Base-by-base conservation (phyloP, 2,888 invertebrate species). In the Orthosia incerta region DNA sequence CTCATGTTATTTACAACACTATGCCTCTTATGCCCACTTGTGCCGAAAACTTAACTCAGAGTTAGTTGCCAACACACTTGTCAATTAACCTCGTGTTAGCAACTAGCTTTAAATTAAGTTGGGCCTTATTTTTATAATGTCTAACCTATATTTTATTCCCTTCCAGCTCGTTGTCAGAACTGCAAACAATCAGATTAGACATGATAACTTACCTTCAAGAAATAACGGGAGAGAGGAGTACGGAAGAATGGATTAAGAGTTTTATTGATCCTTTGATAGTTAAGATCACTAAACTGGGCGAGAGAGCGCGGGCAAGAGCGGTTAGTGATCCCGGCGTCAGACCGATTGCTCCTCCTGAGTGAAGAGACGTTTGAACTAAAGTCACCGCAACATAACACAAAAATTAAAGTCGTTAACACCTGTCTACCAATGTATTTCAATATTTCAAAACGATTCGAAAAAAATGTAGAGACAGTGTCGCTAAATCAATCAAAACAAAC, bases 201-300 rank as follows among this genome's bases (percentile, higher is more conserved):
- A 84, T 97, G 64, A 94, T 94, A n/a, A 87, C 90, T 0, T 94
- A 96, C 66, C 94, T 98, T 88, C 94, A 95, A 72, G 89, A 92
- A 12, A 90, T 97, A 45, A 97, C 97, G 18, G 97, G 97, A 31
- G 88, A 94, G n/a, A 94, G 97, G 26, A 97, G 97, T 55, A 90
- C 96, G 0, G 97, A 97, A 18, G 98, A 98, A 86, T 97, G 97
- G 95, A 81, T 97, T 5, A 97, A 96, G 3, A 97, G 97, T 2
- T 95, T 97, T 84, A 86, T 97, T 11, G 88, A 92, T 4, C 97
- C 97, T 0, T 89, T 97, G 39, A 12, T 80, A 7, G 31, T 4
- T 0, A 80, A 78, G 26, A 88, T 97, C 23, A 86, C 91, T 4
- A 96, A 96, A 73, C 78, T 97, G n/a, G 77, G 74, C 9, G 76